These are phyloP conservation scores for Halcyon badia DNA, from an alignment of 2,797 vertebrate species.

Conservation along the genomic window DNA sequence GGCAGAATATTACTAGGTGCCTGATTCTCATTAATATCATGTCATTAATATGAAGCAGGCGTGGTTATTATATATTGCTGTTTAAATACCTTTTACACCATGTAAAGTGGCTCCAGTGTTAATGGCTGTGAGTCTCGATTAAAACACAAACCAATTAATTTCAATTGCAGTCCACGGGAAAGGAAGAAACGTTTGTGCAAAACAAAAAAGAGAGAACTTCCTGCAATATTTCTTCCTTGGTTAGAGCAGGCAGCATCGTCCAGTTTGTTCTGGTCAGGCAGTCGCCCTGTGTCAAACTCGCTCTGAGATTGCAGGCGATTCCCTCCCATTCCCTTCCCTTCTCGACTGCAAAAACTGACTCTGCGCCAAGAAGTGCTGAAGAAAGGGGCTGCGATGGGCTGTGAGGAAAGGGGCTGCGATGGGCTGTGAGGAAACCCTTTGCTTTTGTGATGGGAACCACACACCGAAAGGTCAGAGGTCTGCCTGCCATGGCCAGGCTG, in stretches of 20 bases:
- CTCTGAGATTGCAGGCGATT: neutral
- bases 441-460: neutral
- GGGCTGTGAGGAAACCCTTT: neutral
- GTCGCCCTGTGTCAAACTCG: neutral
- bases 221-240: neutral
- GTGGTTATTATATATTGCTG: neutral
- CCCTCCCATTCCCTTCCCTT: neutral
- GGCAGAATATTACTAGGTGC: conserved; percentile 8
- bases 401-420: neutral
- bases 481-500: accelerated
- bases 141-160: neutral
- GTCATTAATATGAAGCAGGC: neutral
- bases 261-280: neutral
- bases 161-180: neutral
- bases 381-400: neutral
- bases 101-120: neutral
- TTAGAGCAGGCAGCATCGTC: neutral
- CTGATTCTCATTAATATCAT: neutral
- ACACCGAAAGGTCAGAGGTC: neutral
- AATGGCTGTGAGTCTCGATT: neutral
- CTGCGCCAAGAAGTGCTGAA: neutral
- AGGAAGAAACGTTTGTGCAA: neutral
- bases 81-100: neutral
- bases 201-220: neutral
- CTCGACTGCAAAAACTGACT: neutral